Conservation (phyloP, 2,797 vertebrate genomes). For the Fistularia tabacaria region DNA sequence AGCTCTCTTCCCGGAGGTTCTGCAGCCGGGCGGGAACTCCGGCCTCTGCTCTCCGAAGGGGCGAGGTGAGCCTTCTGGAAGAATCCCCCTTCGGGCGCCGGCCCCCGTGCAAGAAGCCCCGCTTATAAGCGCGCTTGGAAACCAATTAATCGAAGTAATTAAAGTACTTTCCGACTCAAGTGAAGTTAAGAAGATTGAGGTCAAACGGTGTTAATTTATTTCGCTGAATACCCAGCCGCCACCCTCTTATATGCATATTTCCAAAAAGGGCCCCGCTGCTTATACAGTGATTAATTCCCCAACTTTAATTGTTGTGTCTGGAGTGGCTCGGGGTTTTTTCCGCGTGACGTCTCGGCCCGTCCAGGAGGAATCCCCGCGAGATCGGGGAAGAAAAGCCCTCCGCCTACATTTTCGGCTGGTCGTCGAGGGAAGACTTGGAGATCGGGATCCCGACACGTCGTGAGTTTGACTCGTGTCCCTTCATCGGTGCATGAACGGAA, state of each 20-base stretch:
- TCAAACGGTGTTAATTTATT: constrained; percentile 72
- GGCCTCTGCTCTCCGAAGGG: too few relatives aligned
- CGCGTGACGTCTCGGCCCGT: too few relatives aligned
- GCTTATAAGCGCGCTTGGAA: constrained; percentile 63
- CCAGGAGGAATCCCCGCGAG: too few relatives aligned
- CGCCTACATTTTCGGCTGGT: too few relatives aligned
- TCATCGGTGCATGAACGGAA: too few relatives aligned
- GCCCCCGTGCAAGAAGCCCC: constrained; percentile 24
- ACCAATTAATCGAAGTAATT: constrained; percentile 72
- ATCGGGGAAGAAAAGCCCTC: too few relatives aligned
- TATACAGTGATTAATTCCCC: constrained; percentile 57
- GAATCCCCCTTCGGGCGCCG: constrained; percentile 16
- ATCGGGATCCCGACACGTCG: too few relatives aligned
- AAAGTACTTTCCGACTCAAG: constrained; percentile 62
- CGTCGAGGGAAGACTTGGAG: too few relatives aligned
- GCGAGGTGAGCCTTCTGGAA: constrained; percentile 14
- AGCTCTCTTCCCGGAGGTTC: too few relatives aligned
- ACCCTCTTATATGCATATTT: constrained; percentile 54
- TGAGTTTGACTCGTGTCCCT: too few relatives aligned
- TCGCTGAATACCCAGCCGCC: constrained; percentile 52
- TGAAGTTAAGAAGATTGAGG: constrained; percentile 71
- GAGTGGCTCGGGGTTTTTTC: constrained; percentile 25
- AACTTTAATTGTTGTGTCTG: constrained; percentile 55
- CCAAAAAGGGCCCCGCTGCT: constrained; percentile 50
- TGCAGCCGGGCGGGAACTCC: too few relatives aligned